Evolutionary conservation across 1,140 invertebrate species (phyloP).

Genomic region (Drosophila pseudoananassae): DNA sequence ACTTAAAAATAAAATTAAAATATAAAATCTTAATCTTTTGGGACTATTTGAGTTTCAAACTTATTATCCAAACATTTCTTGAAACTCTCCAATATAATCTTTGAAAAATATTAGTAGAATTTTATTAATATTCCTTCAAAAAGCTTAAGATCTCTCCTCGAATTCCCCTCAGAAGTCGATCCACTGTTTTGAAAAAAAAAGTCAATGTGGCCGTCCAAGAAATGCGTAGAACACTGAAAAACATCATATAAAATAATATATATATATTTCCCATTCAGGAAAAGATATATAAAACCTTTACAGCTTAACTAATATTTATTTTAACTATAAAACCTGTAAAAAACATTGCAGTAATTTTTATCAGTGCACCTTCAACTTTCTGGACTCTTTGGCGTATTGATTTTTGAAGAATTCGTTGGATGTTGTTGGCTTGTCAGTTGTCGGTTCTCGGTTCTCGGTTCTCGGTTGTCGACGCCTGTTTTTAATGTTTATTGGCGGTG

Average conservation of each 20-base stretch:
- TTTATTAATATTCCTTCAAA: too few species aligned
- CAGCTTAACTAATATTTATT: too few species aligned
- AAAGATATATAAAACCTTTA: background rate
- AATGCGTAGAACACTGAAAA: conserved; percentile 10
- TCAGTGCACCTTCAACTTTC: conserved; percentile 10
- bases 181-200: conserved; percentile 20
- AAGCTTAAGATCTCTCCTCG: too few species aligned
- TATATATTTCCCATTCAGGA: too few species aligned
- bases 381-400: conserved; percentile 33
- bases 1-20: too few species aligned
- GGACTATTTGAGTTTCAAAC: too few species aligned
- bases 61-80: too few species aligned
- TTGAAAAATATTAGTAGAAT: too few species aligned
- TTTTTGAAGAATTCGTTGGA: conserved; percentile 68
- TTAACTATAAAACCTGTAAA: background rate
- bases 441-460: conserved; percentile 12
- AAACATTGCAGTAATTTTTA: background rate
- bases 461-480: conserved; percentile 34
- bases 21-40: too few species aligned
- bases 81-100: too few species aligned
- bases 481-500: conserved; percentile 71
- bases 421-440: conserved; percentile 20
- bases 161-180: background rate
- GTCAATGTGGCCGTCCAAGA: conserved; percentile 51
- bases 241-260: background rate